Percentiles rank a stretch among this genome's conserved stretches.
Conservation (phyloP, 1,140 invertebrate species). For the Lithobius niger region DNA sequence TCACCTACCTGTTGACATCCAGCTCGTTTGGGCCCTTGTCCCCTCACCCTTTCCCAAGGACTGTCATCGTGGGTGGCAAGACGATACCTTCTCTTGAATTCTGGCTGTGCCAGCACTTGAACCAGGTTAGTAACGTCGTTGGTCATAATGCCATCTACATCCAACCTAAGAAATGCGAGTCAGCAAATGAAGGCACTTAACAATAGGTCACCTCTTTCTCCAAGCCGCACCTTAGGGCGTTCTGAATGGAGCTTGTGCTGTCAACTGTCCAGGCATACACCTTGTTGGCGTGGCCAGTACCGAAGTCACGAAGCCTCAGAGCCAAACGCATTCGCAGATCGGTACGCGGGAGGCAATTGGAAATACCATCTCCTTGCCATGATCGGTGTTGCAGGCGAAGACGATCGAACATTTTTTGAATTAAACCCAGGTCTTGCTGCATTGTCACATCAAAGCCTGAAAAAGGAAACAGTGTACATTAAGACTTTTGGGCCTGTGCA, state of each 20-base stretch:
- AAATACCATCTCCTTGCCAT: conserved; percentile 10
- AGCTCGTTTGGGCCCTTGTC: background rate
- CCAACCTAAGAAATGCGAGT: background rate
- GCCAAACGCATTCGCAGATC: background rate
- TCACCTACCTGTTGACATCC: conserved; percentile 3
- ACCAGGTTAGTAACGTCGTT: conserved; percentile 18
- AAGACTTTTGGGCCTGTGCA: no score
- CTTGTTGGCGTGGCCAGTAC: background rate
- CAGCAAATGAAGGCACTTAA: background rate
- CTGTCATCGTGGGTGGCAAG: conserved; percentile 17
- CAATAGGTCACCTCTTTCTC: background rate
- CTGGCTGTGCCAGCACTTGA: conserved; percentile 13
- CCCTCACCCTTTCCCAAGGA: conserved; percentile 11
- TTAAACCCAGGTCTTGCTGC: no score
- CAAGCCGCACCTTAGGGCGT: background rate
- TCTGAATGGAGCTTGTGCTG: background rate
- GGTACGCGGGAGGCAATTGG: background rate
- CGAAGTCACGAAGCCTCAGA: background rate
- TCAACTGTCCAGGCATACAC: conserved; percentile 7
- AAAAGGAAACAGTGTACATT: no score
- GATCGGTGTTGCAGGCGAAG: background rate
- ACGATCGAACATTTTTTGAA: background rate
- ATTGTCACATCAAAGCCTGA: no score
- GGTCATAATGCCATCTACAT: conserved; percentile 20
- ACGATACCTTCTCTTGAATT: conserved; percentile 11